Percentiles rank a stretch among this genome's conserved stretches.
These are phyloP conservation scores for Parnassius smintheus DNA, from an alignment of 2,888 invertebrate genomes.

Conservation along the genomic window DNA sequence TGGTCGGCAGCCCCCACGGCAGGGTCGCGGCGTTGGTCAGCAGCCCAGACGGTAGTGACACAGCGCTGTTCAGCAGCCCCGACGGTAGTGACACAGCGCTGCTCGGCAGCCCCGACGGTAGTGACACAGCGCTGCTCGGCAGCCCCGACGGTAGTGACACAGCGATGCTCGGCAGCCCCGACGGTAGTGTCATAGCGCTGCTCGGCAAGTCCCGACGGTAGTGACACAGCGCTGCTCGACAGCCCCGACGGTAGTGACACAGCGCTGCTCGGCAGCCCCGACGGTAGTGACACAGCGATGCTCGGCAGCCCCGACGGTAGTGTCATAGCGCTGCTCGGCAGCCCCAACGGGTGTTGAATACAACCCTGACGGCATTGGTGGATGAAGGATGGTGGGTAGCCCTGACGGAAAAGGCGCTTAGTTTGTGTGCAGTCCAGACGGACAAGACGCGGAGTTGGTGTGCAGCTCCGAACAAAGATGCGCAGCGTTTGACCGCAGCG, in stretches of 20 bases:
- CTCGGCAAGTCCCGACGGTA: background rate
- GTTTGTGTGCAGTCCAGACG: background rate
- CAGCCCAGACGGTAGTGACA: background rate
- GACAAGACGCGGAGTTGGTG: background rate
- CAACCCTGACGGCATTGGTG: no score
- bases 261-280: background rate
- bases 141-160: background rate
- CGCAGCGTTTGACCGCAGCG: background rate
- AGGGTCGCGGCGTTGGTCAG: background rate
- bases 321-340: background rate
- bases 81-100: background rate
- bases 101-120: background rate
- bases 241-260: background rate
- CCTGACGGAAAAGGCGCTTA: no score
- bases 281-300: background rate
- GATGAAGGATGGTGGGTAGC: no score
- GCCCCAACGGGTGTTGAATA: no score
- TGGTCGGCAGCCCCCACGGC: background rate
- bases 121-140: background rate
- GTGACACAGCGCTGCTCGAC: background rate
- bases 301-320: background rate
- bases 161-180: no score
- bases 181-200: background rate
- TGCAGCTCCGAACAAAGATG: no score
- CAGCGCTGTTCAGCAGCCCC: background rate